Evolutionary conservation across 2,888 invertebrate species (phyloP).

Genomic region (Isotomurus palustris): DNA sequence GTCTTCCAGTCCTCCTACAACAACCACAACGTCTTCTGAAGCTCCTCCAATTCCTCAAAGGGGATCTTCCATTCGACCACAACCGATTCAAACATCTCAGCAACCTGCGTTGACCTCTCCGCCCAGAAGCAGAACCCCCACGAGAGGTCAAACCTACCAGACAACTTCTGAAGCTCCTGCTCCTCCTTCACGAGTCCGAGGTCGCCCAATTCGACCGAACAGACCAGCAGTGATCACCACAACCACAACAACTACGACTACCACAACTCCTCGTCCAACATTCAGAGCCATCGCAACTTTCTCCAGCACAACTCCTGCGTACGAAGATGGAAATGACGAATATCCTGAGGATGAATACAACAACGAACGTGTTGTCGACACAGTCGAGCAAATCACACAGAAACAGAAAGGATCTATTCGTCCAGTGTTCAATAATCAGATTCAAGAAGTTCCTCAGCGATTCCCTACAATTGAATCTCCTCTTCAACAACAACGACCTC

Average conservation of each 20-base stretch:
- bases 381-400: neutral
- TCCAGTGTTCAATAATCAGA: neutral
- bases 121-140: too few relatives aligned
- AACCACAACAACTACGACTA: slow-evolving; percentile 16
- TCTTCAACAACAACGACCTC: slow-evolving; percentile 5
- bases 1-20: slow-evolving; percentile 3
- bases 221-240: slow-evolving; percentile 8
- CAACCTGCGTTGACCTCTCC: too few relatives aligned
- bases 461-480: too few relatives aligned
- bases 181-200: slow-evolving; percentile 19
- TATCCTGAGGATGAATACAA: slow-evolving; percentile 10
- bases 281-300: too few relatives aligned
- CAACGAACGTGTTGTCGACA: slow-evolving; percentile 4
- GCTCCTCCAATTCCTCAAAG: neutral
- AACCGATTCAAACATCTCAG: too few relatives aligned
- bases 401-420: neutral
- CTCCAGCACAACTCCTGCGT: neutral
- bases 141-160: slow-evolving; percentile 7
- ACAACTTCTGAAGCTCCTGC: slow-evolving; percentile 21
- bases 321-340: neutral
- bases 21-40: slow-evolving; percentile 4
- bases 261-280: slow-evolving; percentile 19
- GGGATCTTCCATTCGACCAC: neutral
- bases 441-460: neutral
- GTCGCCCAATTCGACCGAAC: slow-evolving; percentile 5